Base-by-base conservation (phyloP, 2,113 vertebrate genomes). In the Reinhardtius hippoglossoides region DNA sequence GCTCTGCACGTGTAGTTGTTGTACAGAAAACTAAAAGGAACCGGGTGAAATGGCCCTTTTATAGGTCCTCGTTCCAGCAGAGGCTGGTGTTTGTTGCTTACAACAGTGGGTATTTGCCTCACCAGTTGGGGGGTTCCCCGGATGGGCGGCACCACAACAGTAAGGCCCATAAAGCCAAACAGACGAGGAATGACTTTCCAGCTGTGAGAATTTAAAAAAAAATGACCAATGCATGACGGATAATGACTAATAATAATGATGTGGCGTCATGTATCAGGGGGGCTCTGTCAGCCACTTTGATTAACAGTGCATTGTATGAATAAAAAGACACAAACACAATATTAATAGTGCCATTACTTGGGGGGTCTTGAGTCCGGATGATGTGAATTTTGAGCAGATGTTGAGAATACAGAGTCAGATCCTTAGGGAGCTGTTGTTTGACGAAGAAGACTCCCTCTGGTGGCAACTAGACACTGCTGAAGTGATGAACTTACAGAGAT, bases 1-100 rank as follows among this genome's bases (percentile, higher is more conserved):
- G 84, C 69, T 73, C 64, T 79, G 81, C 91, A 92, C 90, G 90
- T 93, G 92, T 80, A 87, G 85, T 88, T 91, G 91, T 91, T 91
- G 91, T 91, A 89, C 82, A 79, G 86, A 87, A 89, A 82, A 87
- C 72, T 84, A 67, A 78, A 63, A 76, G 61, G 16, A 67, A 74
- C 56, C 20, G 61, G 73, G 68, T 46, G 86, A 78, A 88, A 78
- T 81, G 76, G 82, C 84, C 85, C 91, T 91, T 90, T 92, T 92
- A 92, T 92, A 92, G 82, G 86, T 78, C 74, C 40, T 73, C 24
- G 59, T 66, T 54, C 54, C 73, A 54, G 63, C 64, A 81, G 68
- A 66, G 74, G 74, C 74, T 71, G 82, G 72, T 70, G 55, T 68
- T 40, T 76, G 71, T 73, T n/a, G 46, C 58, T 84, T 82, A 76